Evolutionary conservation across 2,888 invertebrate species (phyloP), one percentile per base, ranked within the genome.

Genomic region (Drosophila anomelani): DNA sequence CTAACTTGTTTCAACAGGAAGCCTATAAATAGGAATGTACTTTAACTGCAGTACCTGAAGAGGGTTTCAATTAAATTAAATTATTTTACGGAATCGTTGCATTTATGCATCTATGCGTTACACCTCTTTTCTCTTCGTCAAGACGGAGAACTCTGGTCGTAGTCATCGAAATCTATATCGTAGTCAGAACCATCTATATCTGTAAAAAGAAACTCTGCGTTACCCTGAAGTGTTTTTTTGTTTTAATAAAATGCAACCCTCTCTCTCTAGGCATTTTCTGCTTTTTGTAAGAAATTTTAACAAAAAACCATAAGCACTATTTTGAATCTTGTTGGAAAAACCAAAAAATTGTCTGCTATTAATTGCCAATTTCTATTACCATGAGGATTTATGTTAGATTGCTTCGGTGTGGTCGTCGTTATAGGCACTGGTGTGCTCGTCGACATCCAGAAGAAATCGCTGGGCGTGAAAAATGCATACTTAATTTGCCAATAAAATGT

Each of bases 401-500:
- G 5, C 1, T 4, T 10, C 4, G 1, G 0, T 23, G 26, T 15
- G 17, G 2, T 9, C 7, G 3, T 2, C 9, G 6, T 6, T 13
- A 4, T 3, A 1, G 1, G 1, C 13, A 0, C 2, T 13, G 23
- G 47, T 34, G 15, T 39, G 10, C 29, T 58, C 2, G 59, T 36
- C n/a, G 69, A 69, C 9, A 23, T 8, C 59, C 69, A 59, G 13
- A 69, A 46, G n/a, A 20, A 43, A 7, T 70, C 58, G 0, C n/a
- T 9, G 8, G 76, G 64, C 13, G 80, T 74, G n/a, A 73, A 73
- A 4, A 44, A 51, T 3, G 12, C 9, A 15, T 38, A 47, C 0
- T 41, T 53, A 2, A 66, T 8, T 56, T 84, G 77, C 81, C 81
- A 81, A 44, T 67, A 85, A 29, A 79, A 69, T 0, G 79, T 67